Evolutionary conservation across 2,797 vertebrate species (phyloP), one percentile per base, ranked within the genome.

Genomic region (Carapus acus): DNA sequence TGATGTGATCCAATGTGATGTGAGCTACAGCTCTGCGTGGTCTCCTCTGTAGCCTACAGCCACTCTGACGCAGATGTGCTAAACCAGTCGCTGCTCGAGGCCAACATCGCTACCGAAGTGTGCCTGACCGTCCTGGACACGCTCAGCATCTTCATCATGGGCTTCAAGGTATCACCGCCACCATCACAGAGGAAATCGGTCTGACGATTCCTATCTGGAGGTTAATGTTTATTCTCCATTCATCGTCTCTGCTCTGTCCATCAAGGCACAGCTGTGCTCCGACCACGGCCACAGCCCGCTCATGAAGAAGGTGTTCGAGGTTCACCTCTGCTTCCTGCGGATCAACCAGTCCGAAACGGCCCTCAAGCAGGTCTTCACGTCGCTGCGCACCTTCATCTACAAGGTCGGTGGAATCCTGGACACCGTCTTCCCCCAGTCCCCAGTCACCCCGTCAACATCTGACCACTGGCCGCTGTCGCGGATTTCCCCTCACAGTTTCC

Each of bases 91-190:
- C 81, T 96, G 60, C 86, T 99, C 56, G 95, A 98, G 88, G 93
- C 94, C 67, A 98, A 95, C 84, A 90, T 90, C 34, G 94, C 96
- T 29, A 97, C 96, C 0, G 95, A 99, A 83, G 94, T 98, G 68
- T 97, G 93, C 77, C 89, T 98, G 65, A 96, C 94, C 0, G 92
- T 96, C 54, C 88, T 97, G 83, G 94, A 99, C 80, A 97, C 93
- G 0, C 88, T 98, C 0, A 93, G 92, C 17, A 89, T 97, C 67
- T 98, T 98, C 82, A 95, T 96, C 49, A 88, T 93, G 89, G 88
- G 92, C 8, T 98, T 98, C 84, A 98, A 98, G 94, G 96, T 98
- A 83, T n/a, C n/a, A n/a, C n/a, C n/a, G n/a, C n/a, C n/a, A n/a
- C n/a, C n/a, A n/a, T n/a, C n/a, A n/a, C n/a, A n/a, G n/a, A n/a